phyloP scores from a whole-genome alignment of 2,113 vertebrate genomes.

The Rana temporaria region DNA sequence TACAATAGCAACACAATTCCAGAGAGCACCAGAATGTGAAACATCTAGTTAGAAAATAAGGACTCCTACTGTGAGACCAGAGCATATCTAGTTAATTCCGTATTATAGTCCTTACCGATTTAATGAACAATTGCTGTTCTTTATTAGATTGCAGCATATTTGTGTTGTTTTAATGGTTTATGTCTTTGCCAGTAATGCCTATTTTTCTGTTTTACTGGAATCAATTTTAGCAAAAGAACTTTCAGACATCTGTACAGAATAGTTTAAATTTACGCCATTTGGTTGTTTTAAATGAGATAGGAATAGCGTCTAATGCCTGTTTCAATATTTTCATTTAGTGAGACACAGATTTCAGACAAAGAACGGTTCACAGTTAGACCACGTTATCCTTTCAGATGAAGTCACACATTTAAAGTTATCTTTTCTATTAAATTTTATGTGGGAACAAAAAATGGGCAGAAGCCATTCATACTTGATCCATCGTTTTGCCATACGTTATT shows the following conservation, averaged over 20 bases:
- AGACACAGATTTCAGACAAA: conserved; percentile 26
- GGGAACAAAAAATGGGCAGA: not conserved
- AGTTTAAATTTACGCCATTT: not conserved
- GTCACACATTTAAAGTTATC: not conserved
- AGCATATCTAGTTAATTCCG: too few relatives aligned
- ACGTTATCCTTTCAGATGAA: not conserved
- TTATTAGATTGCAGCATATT: conserved; percentile 5
- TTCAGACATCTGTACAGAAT: conserved; percentile 1
- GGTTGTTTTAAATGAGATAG: not conserved
- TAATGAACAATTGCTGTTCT: not conserved
- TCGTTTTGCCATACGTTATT: not conserved
- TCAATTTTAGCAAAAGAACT: conserved; percentile 20
- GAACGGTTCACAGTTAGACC: not conserved
- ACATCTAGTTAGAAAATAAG: too few relatives aligned
- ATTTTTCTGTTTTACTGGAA: conserved; percentile 20
- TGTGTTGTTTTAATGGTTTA: conserved; percentile 3
- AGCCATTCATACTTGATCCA: not conserved
- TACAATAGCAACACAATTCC: too few relatives aligned
- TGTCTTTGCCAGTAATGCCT: conserved; percentile 13
- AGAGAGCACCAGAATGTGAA: too few relatives aligned
- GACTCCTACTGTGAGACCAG: too few relatives aligned
- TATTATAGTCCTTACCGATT: not conserved
- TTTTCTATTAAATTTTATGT: conserved; percentile 8
- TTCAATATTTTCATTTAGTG: conserved; percentile 1
- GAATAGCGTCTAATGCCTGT: conserved; percentile 13